A percentile compares a stretch with the other conserved stretches of the same genome.
These are phyloP conservation scores for Gila robusta DNA, from an alignment of 2,797 vertebrate species.

Conservation along the genomic window DNA sequence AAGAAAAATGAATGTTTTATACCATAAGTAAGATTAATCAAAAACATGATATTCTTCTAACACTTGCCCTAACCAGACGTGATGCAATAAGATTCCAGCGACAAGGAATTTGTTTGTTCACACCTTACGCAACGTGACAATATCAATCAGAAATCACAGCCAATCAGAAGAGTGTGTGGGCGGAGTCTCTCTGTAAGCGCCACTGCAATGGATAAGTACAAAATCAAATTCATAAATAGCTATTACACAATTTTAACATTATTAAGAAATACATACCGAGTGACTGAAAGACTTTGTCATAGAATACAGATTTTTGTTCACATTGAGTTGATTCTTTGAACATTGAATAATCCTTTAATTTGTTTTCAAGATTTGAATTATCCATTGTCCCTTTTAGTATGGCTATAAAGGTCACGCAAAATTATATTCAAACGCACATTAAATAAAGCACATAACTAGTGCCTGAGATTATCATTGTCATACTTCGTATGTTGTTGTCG, in stretches of 20 bases:
- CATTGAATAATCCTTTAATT: background rate
- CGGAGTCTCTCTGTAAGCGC: background rate
- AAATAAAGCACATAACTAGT: background rate
- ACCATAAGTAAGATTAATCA: background rate
- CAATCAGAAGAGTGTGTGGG: background rate
- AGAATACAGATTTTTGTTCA: background rate
- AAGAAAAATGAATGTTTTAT: background rate
- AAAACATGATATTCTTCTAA: background rate
- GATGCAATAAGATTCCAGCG: background rate
- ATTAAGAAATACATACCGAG: background rate
- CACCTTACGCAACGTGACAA: background rate
- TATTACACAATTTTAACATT: background rate
- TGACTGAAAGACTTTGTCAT: background rate
- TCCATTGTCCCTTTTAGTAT: background rate
- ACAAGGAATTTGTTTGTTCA: background rate
- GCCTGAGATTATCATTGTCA: background rate
- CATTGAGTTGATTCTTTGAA: background rate
- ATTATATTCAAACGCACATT: background rate
- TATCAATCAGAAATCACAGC: background rate
- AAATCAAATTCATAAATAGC: background rate
- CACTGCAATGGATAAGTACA: background rate
- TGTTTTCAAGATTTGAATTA: background rate
- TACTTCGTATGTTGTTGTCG: background rate
- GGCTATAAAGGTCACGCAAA: background rate
- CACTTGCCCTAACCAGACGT: background rate